Percentiles rank a stretch among this genome's conserved stretches.
These are phyloP conservation scores for Rhagium mordax DNA, from an alignment of 2,888 invertebrate genomes.

Conservation along the genomic window DNA sequence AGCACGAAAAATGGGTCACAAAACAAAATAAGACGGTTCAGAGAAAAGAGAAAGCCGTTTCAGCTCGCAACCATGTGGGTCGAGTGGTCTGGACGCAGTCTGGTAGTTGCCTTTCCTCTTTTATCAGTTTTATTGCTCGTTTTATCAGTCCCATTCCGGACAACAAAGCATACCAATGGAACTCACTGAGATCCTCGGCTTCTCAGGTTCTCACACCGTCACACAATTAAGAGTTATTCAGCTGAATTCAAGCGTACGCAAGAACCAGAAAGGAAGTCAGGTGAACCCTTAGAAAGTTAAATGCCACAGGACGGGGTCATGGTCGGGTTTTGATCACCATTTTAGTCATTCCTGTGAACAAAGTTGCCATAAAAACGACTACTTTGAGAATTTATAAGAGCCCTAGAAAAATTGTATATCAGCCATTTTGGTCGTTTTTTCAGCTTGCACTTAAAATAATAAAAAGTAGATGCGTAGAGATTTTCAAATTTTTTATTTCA, in stretches of 20 bases:
- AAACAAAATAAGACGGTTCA: slow-evolving; percentile 1
- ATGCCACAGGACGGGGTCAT: background rate
- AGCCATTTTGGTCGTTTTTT: no score
- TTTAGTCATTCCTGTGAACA: no score
- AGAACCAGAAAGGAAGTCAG: background rate
- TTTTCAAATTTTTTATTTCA: no score
- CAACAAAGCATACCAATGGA: background rate
- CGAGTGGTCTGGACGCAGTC: slow-evolving; percentile 17
- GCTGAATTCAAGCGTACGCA: background rate
- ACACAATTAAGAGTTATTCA: slow-evolving; percentile 1
- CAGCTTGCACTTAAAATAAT: no score
- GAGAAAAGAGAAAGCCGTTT: slow-evolving; percentile 12
- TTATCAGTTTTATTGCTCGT: slow-evolving; percentile 8
- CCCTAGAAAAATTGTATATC: no score
- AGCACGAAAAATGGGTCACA: slow-evolving; percentile 12
- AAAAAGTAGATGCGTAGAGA: no score
- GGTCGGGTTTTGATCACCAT: background rate
- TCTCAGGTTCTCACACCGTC: background rate
- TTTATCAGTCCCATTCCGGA: slow-evolving; percentile 6
- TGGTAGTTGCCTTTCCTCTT: slow-evolving; percentile 2
- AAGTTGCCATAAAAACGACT: no score
- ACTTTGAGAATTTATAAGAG: no score
- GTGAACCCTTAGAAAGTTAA: background rate
- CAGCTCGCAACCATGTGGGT: slow-evolving; percentile 12
- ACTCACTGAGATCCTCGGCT: background rate